Evolutionary conservation across 2,113 vertebrate species (phyloP).

Genomic region (Platichthys flesus): DNA sequence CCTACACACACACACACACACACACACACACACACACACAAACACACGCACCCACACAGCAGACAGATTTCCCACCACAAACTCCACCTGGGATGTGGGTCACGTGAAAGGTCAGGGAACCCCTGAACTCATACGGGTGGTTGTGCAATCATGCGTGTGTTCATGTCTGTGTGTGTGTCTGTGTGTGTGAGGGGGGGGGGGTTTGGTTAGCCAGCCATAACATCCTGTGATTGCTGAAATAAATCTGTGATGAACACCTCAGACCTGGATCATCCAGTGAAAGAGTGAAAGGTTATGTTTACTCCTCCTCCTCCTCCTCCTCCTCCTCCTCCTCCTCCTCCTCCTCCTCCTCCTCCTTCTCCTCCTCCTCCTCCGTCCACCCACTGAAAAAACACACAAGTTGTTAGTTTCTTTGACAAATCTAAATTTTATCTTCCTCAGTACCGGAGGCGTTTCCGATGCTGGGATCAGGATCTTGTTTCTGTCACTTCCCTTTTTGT

Average conservation of each 20-base stretch:
- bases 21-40: background rate
- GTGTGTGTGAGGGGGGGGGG: background rate
- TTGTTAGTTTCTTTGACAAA: no score
- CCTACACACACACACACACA: background rate
- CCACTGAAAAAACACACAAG: no score
- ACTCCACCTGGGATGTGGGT: constrained; percentile 48
- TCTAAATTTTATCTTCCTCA: no score
- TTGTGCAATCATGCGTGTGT: background rate
- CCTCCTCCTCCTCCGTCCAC: no score
- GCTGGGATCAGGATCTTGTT: no score
- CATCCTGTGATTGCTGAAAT: constrained; percentile 41
- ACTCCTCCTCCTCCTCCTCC: background rate
- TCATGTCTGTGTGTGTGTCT: background rate
- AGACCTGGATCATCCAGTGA: background rate
- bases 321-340: no score
- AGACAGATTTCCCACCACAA: background rate
- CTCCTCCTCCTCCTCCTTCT: no score
- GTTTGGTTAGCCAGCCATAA: constrained; percentile 46
- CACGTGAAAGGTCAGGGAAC: constrained; percentile 28
- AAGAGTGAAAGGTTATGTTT: background rate
- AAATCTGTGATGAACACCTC: background rate
- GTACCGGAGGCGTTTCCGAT: no score
- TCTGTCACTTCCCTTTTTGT: no score
- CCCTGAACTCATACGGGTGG: background rate
- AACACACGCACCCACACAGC: background rate